Base-by-base conservation (phyloP, 1,140 invertebrate species). In the Pristionchus pacificus region DNA sequence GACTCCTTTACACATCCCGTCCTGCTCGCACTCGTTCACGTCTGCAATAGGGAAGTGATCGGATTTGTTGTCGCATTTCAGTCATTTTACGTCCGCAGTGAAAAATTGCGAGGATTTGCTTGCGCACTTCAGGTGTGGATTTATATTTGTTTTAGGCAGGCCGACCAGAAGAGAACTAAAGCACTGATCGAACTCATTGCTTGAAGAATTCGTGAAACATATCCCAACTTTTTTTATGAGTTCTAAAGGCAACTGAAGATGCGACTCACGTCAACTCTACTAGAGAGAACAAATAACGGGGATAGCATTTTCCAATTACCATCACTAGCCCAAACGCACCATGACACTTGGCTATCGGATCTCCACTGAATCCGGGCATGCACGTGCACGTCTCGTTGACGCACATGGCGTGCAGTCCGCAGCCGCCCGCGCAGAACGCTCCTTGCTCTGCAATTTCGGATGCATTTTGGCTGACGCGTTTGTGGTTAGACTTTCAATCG, bases 11-110 rank as follows among this genome's bases (percentile, higher is more conserved):
- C 79, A 80, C 33, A 77, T 57, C 19, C 49, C 31, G 31, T 78
- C 77, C 32, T 74, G 59, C 63, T 80, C 66, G 61, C 78, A 80
- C 69, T 80, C 78, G 64, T 80, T 80, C 15, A 80, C 49, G 60
- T 80, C 78, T 78, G 59, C 25, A 78, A 75, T n/a, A n/a, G 32
- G n/a, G n/a, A n/a, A n/a, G n/a, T n/a, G n/a, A n/a, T n/a, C n/a
- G n/a, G 24, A 6, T 68, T 68, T 59, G 13, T 49, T 28, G 29
- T 30, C 29, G 0, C n/a, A 1, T 58, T 59, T 59, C 33, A 2
- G 24, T 57, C 27, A n/a, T 57, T 19, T 28, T 28, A 30, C 61
- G n/a, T 2, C 27, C 15, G n/a, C 1, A 31, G n/a, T 28, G 14
- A 63, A 63, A 63, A 15, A 15, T 63, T 63, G 15, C 28, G 15